These are phyloP conservation scores for Harpegnathos saltator DNA, from an alignment of 1,140 invertebrate species.

Conservation along the genomic window DNA sequence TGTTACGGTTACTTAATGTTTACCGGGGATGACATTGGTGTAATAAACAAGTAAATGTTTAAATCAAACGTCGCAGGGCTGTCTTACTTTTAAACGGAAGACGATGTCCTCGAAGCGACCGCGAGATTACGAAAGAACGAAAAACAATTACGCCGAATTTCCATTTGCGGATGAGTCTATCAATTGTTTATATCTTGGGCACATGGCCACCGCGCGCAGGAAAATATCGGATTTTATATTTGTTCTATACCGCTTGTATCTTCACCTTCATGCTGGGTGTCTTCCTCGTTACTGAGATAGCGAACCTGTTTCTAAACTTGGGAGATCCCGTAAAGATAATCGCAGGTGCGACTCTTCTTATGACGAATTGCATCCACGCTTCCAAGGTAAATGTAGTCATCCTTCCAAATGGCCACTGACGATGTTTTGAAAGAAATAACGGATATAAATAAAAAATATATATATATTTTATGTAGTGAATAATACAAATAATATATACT, in stretches of 20 bases:
- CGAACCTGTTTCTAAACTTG: slow-evolving; percentile 67
- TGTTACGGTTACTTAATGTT: too few species aligned
- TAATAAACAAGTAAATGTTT: too few species aligned
- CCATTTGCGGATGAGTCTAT: slow-evolving; percentile 69
- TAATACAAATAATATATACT: too few species aligned
- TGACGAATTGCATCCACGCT: slow-evolving; percentile 75
- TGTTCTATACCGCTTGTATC: slow-evolving; percentile 61
- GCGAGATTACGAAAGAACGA: slow-evolving; percentile 7
- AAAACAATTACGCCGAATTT: slow-evolving; percentile 66
- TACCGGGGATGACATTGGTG: too few species aligned
- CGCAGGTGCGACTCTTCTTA: slow-evolving; percentile 67
- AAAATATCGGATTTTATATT: slow-evolving; percentile 60
- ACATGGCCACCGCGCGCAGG: slow-evolving; percentile 66
- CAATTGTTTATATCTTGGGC: slow-evolving; percentile 73
- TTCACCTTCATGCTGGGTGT: slow-evolving; percentile 71
- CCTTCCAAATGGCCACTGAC: too few species aligned
- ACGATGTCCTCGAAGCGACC: background rate
- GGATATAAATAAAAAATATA: too few species aligned
- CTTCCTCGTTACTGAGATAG: slow-evolving; percentile 66
- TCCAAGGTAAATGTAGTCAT: slow-evolving; percentile 70
- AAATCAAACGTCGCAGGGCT: background rate
- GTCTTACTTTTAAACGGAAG: too few species aligned
- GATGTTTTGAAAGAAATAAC: too few species aligned
- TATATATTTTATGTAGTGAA: too few species aligned
- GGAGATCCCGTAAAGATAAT: slow-evolving; percentile 66